phyloP scores from a whole-genome alignment of 2,113 vertebrate genomes.

The Cryptomyrus ogoouensis region DNA sequence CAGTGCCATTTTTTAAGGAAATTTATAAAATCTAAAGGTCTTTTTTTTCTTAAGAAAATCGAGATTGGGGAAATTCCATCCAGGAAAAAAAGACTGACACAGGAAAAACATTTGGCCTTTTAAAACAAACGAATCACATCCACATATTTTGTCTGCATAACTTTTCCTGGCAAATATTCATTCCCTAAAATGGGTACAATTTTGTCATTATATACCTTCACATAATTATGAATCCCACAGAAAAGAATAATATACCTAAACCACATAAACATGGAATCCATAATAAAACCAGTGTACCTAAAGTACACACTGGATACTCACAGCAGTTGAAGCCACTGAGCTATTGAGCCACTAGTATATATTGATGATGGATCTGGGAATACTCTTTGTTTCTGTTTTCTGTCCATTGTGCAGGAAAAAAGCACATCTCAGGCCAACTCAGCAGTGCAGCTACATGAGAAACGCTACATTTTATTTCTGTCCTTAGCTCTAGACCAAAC shows the following conservation, averaged over 20 bases:
- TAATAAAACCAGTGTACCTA: background rate
- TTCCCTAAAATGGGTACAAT: background rate
- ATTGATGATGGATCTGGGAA: background rate
- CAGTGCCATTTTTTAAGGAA: background rate
- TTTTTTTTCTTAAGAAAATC: background rate
- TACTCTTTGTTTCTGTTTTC: background rate
- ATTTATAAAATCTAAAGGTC: background rate
- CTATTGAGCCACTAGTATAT: background rate
- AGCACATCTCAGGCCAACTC: background rate
- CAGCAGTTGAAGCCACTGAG: background rate
- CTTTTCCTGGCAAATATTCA: background rate
- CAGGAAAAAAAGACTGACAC: background rate
- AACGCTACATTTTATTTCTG: background rate
- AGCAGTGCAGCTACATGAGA: background rate
- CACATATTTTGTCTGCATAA: background rate
- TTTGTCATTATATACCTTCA: background rate
- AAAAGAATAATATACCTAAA: background rate
- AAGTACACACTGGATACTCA: background rate
- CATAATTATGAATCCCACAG: background rate
- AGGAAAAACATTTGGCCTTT: background rate
- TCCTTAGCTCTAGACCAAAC: background rate
- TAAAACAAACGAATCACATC: background rate
- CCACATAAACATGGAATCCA: background rate
- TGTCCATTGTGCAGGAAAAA: background rate
- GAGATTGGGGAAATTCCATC: background rate